A percentile compares a stretch with the other conserved stretches of the same genome.
Evolutionary conservation across 2,113 vertebrate genomes (phyloP).

Genomic region (mouse (Mus musculus)): GRCm39 chr6:88625001-88625500

Average conservation of each 20-base stretch:
- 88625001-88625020: slow-evolving; percentile 57
- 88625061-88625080: slow-evolving; percentile 44
- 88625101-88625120: slow-evolving; percentile 63
- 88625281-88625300: slow-evolving; percentile 35
- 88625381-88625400: background rate
- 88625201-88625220: slow-evolving; percentile 77
- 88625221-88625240: slow-evolving; percentile 54
- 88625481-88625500: background rate
- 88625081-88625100: slow-evolving; percentile 63
- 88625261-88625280: slow-evolving; percentile 51
- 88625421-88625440: background rate
- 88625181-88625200: slow-evolving; percentile 56
- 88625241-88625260: slow-evolving; percentile 59
- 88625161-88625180: slow-evolving; percentile 45
- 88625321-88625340: slow-evolving; percentile 33
- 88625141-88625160: slow-evolving; percentile 71
- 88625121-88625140: slow-evolving; percentile 67
- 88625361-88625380: slow-evolving; percentile 49
- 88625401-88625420: background rate
- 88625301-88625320: slow-evolving; percentile 31
- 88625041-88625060: slow-evolving; percentile 41
- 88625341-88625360: background rate
- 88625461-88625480: slow-evolving; percentile 33
- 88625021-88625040: slow-evolving; percentile 75
- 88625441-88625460: slow-evolving; percentile 43